A percentile compares a stretch with the other conserved stretches of the same genome.
These are phyloP conservation scores for Heliangelus exortis DNA, from an alignment of 2,797 vertebrate genomes.

Conservation along the genomic window DNA sequence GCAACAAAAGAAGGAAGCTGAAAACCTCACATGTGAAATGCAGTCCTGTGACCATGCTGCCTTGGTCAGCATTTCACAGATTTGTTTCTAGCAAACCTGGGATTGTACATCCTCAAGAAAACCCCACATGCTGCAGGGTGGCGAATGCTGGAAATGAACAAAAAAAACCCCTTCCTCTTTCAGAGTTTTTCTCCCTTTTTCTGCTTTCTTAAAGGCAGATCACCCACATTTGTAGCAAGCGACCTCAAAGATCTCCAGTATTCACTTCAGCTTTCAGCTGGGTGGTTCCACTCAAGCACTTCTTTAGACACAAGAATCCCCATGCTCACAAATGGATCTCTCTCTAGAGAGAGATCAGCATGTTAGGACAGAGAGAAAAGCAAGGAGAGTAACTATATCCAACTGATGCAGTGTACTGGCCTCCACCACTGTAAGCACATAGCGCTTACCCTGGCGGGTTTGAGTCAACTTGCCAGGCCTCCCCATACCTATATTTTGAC, in stretches of 20 bases:
- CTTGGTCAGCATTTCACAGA: not conserved
- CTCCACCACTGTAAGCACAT: too few species aligned
- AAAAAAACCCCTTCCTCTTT: not conserved
- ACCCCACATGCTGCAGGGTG: not conserved
- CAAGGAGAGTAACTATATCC: not conserved
- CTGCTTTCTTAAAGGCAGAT: not conserved
- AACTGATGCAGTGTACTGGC: not conserved
- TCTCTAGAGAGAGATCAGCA: conserved; percentile 12
- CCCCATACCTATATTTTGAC: too few species aligned
- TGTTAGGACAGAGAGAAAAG: not conserved
- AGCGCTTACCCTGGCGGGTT: too few species aligned
- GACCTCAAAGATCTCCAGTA: not conserved
- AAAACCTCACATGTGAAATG: not conserved
- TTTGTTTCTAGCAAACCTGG: conserved; percentile 17
- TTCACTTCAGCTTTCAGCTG: not conserved
- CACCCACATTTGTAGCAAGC: not conserved
- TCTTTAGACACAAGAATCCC: not conserved
- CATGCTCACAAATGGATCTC: not conserved
- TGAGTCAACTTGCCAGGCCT: too few species aligned
- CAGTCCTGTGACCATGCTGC: not conserved
- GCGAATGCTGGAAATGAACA: not conserved
- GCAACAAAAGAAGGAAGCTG: not conserved
- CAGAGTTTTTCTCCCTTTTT: not conserved
- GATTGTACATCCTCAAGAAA: not conserved
- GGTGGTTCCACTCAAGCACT: not conserved